Evolutionary conservation across 23 tunicate genomes (phyloP), one percentile per base, ranked within the genome.

Genomic region (Ascidia mentula): DNA sequence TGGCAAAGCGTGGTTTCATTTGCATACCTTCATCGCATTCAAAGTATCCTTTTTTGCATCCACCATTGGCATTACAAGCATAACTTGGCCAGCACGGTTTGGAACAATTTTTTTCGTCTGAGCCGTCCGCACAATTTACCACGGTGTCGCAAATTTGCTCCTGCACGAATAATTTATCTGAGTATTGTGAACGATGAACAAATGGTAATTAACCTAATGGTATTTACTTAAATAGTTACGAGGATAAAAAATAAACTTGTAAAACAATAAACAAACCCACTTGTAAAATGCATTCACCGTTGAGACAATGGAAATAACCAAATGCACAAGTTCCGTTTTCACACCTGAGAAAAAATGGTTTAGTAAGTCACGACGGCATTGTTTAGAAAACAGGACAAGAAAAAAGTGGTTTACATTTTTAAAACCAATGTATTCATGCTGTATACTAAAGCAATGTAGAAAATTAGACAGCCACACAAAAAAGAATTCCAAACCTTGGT

Each of bases 131-230:
- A 40, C 89, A 85, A 36, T 85, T 78, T 35, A 32, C 42, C 6
- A 78, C 36, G 22, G 89, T 78, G 46, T 85, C 89, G 72, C 89
- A 85, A 5, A 85, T 75, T 45, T 85, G 78, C 45, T 85, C 89
- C 89, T 85, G 20, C n/a, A n/a, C n/a, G n/a, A n/a, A n/a, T n/a
- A n/a, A n/a, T n/a, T n/a, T n/a, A n/a, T n/a, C n/a, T n/a, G n/a
- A n/a, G n/a, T n/a, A n/a, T n/a, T n/a, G n/a, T n/a, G n/a, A n/a
- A n/a, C n/a, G n/a, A n/a, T n/a, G n/a, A n/a, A n/a, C n/a, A n/a
- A n/a, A n/a, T 53, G 15, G 22, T 9, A 5, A 53, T 6, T 28
- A 28, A 53, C 65, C 13, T 20, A 5, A 9, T 53, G 22, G 7
- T 53, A 28, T 53, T 5, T 6, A n/a, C n/a, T n/a, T n/a, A n/a